Percentiles rank a stretch among this genome's conserved stretches.
Evolutionary conservation across 2,797 vertebrate genomes (phyloP).

Genomic region (Chanos chanos): DNA sequence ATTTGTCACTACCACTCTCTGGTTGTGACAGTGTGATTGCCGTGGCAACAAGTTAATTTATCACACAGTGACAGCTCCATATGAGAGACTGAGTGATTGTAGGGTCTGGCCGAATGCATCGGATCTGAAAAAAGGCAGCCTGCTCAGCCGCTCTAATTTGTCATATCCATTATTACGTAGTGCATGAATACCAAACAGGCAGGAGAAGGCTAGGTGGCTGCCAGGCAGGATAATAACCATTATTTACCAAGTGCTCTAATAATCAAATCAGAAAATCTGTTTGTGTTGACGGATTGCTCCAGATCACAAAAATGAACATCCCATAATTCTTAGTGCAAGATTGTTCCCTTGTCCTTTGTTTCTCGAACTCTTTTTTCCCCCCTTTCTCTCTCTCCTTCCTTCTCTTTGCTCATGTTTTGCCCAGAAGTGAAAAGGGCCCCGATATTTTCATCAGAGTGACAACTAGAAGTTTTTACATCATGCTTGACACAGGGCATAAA

Average conservation of each 20-base stretch:
- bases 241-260: slow-evolving; percentile 57
- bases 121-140: slow-evolving; percentile 1
- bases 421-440: slow-evolving; percentile 44
- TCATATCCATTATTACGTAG: slow-evolving; percentile 60
- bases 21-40: neutral
- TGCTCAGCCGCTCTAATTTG: slow-evolving; percentile 53
- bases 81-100: slow-evolving; percentile 3
- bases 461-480: slow-evolving; percentile 48
- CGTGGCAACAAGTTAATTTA: slow-evolving; percentile 7
- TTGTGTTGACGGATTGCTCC: slow-evolving; percentile 61
- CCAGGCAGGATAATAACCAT: slow-evolving; percentile 57
- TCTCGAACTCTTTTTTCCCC: slow-evolving; percentile 23
- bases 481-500: slow-evolving; percentile 51
- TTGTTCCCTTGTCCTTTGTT: neutral
- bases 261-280: slow-evolving; percentile 64
- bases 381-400: slow-evolving; percentile 3
- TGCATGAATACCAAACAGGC: slow-evolving; percentile 57
- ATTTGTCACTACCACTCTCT: too few species aligned
- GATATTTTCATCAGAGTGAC: slow-evolving; percentile 51
- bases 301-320: slow-evolving; percentile 57
- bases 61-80: neutral
- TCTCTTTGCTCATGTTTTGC: slow-evolving; percentile 24
- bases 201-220: slow-evolving; percentile 27
- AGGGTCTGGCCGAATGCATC: too few species aligned
- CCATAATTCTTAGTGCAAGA: slow-evolving; percentile 48